These are phyloP conservation scores for Lepidochrysops patricia DNA, from an alignment of 2,888 invertebrate genomes.

Conservation along the genomic window DNA sequence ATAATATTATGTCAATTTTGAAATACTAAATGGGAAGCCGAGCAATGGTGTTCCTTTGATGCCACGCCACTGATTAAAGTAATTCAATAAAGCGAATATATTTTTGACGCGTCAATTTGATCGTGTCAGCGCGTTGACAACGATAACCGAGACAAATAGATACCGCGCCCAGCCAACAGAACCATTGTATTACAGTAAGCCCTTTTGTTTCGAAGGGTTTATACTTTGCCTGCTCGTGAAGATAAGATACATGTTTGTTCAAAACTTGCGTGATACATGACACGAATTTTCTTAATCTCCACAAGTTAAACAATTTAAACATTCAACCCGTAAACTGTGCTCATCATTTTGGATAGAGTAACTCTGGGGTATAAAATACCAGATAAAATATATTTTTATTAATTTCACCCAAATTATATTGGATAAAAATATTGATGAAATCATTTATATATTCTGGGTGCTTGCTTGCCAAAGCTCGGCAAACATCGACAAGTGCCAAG, in stretches of 20 bases:
- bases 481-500: no score
- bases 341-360: background rate
- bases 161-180: background rate
- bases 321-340: background rate
- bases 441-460: no score
- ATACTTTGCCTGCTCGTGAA: slow-evolving; percentile 1
- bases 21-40: no score
- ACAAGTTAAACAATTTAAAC: background rate
- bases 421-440: no score
- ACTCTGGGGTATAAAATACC: no score
- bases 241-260: background rate
- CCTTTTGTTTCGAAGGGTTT: background rate
- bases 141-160: background rate
- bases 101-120: background rate
- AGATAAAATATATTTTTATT: no score
- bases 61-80: background rate
- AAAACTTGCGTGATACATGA: background rate
- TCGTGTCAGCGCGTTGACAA: background rate
- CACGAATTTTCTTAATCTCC: background rate
- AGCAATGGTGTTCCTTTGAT: no score
- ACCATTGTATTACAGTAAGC: background rate
- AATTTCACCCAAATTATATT: no score
- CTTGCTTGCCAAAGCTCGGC: no score
- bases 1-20: no score
- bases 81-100: background rate